Percentiles rank a stretch among this genome's conserved stretches.
These are phyloP conservation scores for Microchrysa polita DNA, from an alignment of 2,888 invertebrate genomes.

Conservation along the genomic window DNA sequence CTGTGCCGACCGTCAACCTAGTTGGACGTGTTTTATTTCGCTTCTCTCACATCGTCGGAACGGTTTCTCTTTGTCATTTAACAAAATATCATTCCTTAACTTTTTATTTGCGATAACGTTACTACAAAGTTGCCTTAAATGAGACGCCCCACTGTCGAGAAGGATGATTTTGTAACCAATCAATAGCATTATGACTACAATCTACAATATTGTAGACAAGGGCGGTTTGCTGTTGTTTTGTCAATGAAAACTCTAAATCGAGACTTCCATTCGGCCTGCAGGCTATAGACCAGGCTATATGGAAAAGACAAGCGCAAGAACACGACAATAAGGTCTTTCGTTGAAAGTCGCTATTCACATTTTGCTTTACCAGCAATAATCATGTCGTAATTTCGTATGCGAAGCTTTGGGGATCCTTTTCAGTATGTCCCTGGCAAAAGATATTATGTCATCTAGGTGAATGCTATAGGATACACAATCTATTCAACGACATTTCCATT, in stretches of 20 bases:
- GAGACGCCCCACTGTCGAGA: conserved; percentile 6
- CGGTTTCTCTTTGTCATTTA: too few relatives aligned
- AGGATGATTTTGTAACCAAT: not conserved
- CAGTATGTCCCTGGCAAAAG: too few relatives aligned
- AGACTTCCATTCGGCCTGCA: not conserved
- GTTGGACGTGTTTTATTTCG: too few relatives aligned
- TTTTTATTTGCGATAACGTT: not conserved
- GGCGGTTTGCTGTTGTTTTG: not conserved
- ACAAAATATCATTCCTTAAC: not conserved
- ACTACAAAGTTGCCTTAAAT: not conserved
- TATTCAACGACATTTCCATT: too few relatives aligned
- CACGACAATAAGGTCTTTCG: not conserved
- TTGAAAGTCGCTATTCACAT: conserved; percentile 21
- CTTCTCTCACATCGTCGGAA: too few relatives aligned
- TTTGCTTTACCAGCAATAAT: conserved; percentile 43
- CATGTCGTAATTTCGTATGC: conserved; percentile 29
- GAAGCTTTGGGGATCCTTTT: conserved; percentile 16
- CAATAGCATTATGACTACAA: conserved; percentile 22
- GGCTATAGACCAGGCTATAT: too few relatives aligned
- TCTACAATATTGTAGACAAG: too few relatives aligned
- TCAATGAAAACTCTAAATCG: not conserved
- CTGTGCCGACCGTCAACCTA: too few relatives aligned
- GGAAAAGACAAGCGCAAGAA: not conserved
- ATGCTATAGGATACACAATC: too few relatives aligned
- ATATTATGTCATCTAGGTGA: too few relatives aligned